Base-by-base conservation (phyloP, 2,888 invertebrate genomes). In the Drosophila sordidula region DNA sequence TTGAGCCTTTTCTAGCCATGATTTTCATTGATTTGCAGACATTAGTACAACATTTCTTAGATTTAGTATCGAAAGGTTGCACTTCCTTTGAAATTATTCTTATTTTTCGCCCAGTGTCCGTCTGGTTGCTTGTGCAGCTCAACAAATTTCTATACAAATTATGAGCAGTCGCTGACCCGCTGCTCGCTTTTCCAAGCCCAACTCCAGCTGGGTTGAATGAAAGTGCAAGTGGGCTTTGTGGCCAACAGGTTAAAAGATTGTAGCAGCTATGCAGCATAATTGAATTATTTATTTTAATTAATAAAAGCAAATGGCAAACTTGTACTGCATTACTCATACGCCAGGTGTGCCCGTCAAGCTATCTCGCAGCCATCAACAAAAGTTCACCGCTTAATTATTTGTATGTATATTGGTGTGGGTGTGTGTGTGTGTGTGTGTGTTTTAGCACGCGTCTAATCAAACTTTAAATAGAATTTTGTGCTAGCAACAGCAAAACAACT, bases 381-480 rank as follows among this genome's bases (percentile, higher is more conserved):
- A 87, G 54, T 84, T 84, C 49, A 29, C 76, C 81, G 70, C 70
- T 87, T 87, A 87, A 82, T 82, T 82, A 82, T 87, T 82, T 82
- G 83, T 64, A 64, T 70, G 66, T 63, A 38, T 32, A 18, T 41
- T 44, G 38, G 14, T 16, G 26, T 36, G 39, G 18, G 34, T n/a
- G 18, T 39, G 45, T 16, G 12, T 51, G 45, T 46, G 38, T 57
- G 54, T 32, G 52, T 50, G 44, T 16, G 26, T 26, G 14, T 39
- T 34, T 52, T 57, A 46, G 67, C 73, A 47, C 68, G 70, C 75
- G 75, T 75, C 83, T 87, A 84, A 84, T 84, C 83, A 84, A 84
- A 84, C 78, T 87, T 84, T 87, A 84, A 84, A 84, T 84, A 80
- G 86, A 87, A 84, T 86, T 87, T 68, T 74, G 75, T 56, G 66